Evolutionary conservation across 2,888 invertebrate species (phyloP).

Genomic region (Lycocerus yunnanus): DNA sequence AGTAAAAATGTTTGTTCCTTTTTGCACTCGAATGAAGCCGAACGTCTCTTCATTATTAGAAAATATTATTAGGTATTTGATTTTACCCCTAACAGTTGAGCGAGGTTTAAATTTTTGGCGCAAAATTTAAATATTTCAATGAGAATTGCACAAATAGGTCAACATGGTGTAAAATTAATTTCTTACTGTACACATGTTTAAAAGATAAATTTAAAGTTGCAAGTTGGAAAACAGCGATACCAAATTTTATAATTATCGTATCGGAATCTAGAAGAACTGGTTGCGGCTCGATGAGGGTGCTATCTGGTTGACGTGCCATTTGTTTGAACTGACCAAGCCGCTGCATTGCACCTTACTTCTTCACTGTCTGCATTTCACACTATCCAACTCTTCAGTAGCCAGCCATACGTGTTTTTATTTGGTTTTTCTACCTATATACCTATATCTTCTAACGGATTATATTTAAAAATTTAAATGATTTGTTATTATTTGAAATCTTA

Average conservation of each 20-base stretch:
- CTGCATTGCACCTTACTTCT: constrained; percentile 37
- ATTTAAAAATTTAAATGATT: neutral
- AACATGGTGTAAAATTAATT: constrained; percentile 45
- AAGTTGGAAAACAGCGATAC: constrained; percentile 49
- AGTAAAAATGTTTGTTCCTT: too few species aligned
- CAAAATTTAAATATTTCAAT: neutral
- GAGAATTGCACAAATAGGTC: constrained; percentile 43
- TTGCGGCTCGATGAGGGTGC: constrained; percentile 48
- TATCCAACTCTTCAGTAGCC: constrained; percentile 26
- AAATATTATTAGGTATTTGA: neutral
- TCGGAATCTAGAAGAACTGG: constrained; percentile 54
- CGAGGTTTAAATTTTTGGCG: neutral
- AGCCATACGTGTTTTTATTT: constrained; percentile 14
- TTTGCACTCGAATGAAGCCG: neutral
- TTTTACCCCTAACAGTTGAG: neutral
- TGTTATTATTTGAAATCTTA: neutral
- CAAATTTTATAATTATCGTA: constrained; percentile 54
- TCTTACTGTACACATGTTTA: constrained; percentile 43
- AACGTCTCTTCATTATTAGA: neutral
- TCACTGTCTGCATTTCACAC: constrained; percentile 38
- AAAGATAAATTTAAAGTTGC: constrained; percentile 46
- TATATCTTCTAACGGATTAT: neutral
- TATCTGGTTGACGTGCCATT: constrained; percentile 50
- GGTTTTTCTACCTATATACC: neutral
- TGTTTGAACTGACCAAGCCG: constrained; percentile 44